phyloP scores from a whole-genome alignment of 1,140 invertebrate species.

The Drosophila mojavensis region DNA sequence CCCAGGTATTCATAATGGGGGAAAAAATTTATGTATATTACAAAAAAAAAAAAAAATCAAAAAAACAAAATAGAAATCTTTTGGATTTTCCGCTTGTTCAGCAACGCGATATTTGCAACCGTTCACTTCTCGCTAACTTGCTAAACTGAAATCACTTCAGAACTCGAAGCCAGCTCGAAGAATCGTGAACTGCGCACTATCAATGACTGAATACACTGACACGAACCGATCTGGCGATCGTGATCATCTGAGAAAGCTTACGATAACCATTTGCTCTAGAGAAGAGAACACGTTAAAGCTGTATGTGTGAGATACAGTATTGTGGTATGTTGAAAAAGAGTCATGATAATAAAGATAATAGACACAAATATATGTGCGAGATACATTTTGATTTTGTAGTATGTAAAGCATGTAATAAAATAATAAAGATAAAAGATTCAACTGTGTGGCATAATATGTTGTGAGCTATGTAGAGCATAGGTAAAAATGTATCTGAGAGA shows the following conservation, averaged over 20 bases:
- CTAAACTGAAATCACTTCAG: conserved; percentile 19
- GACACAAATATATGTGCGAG: too few relatives aligned
- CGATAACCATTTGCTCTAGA: too few relatives aligned
- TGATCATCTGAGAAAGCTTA: not conserved
- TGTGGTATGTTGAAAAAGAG: too few relatives aligned
- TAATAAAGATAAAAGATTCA: too few relatives aligned
- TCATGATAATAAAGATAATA: too few relatives aligned
- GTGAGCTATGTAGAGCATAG: too few relatives aligned
- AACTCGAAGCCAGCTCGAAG: not conserved
- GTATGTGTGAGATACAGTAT: too few relatives aligned
- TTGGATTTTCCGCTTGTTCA: not conserved
- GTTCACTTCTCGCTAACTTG: conserved; percentile 34
- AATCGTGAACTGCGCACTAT: not conserved
- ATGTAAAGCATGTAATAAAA: too few relatives aligned
- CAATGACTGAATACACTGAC: not conserved
- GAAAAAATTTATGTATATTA: not conserved
- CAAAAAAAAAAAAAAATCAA: not conserved
- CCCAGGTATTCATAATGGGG: conserved; percentile 56
- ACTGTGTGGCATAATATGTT: too few relatives aligned
- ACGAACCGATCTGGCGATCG: not conserved
- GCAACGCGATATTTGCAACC: conserved; percentile 25
- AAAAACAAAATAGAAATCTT: not conserved
- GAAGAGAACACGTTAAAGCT: too few relatives aligned
- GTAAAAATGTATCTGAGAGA: too few relatives aligned
- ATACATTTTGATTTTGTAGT: too few relatives aligned